Base-by-base conservation (phyloP, 2,888 invertebrate species). In the Drosophila recens region DNA sequence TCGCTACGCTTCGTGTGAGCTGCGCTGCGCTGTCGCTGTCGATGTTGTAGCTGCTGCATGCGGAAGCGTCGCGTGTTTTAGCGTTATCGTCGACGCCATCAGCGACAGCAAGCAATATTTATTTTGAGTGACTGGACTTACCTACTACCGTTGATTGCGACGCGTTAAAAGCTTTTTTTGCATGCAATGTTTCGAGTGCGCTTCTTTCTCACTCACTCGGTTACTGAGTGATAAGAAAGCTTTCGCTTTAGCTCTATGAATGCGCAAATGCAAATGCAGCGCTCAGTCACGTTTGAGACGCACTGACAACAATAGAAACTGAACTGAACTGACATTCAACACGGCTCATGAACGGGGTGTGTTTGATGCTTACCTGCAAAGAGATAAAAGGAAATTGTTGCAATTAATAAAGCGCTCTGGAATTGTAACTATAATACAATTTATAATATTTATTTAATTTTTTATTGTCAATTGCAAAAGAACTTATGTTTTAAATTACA, bases 281-380 rank as follows among this genome's bases (percentile, higher is more conserved):
- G 71, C 79, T 67, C 67, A 67, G 77, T 77, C 78, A 80, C 67
- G 67, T 77, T 54, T 75, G 72, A 68, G 75, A 66, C 66, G 43
- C 62, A 67, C 58, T 56, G 53, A 42, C 48, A 56, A 54, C 58
- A 72, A 54, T 54, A 72, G 20, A 27, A 48, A 42, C 45, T 33
- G 61, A 63, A 40, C 45, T 33, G 61, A 63, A 42, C 45, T 33
- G 61, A 63, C 78, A 62, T 51, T 63, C 46, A 63, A 52, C 57
- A 67, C 58, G 56, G 54, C 36, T 51, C 56, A 56, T 62, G 65
- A 62, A 8, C 8, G 30, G 1, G 59, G 17, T 59, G 30, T 56
- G 36, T 43, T 48, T 52, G 72, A 76, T 71, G 85, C 85, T 85
- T 85, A 85, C 85, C 85, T 85, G 79, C 51, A 88, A 85, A 46